phyloP scores from a whole-genome alignment of 2,888 invertebrate genomes.

The Orchesellides sinensis region DNA sequence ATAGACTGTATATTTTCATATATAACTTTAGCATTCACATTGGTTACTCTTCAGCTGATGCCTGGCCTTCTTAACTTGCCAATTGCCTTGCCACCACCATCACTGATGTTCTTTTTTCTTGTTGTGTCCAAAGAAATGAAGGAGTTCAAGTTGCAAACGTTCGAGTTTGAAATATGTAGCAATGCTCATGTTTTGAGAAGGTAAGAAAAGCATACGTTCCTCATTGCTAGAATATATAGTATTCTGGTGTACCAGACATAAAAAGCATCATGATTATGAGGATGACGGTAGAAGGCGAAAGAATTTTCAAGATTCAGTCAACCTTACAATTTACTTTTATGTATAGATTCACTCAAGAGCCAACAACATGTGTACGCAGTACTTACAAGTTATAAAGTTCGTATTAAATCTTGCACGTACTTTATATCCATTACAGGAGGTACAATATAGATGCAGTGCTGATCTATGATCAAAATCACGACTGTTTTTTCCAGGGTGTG shows the following conservation, averaged over 20 bases:
- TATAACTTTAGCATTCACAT: background rate
- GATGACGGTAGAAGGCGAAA: background rate
- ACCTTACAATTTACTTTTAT: conserved; percentile 25
- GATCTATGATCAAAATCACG: conserved; percentile 12
- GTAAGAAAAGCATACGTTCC: background rate
- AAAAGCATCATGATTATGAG: background rate
- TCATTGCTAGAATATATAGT: background rate
- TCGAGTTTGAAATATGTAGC: background rate
- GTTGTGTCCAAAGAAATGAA: conserved; percentile 10
- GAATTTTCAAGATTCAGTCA: conserved; percentile 33
- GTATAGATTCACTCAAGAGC: conserved; percentile 9
- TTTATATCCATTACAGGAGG: too few species aligned
- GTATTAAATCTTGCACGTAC: too few species aligned
- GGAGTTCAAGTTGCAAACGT: background rate
- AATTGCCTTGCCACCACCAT: background rate
- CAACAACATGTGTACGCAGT: too few species aligned
- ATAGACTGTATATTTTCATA: background rate
- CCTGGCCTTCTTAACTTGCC: conserved; percentile 17
- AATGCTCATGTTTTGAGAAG: background rate
- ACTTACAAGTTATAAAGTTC: too few species aligned
- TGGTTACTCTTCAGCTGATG: conserved; percentile 1
- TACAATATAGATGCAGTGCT: background rate
- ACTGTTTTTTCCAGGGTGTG: background rate
- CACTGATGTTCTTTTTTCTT: background rate
- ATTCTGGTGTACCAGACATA: background rate